Percentiles rank a stretch among this genome's conserved stretches.
These are phyloP conservation scores for Clanis bilineata DNA, from an alignment of 2,888 invertebrate genomes.

Conservation along the genomic window DNA sequence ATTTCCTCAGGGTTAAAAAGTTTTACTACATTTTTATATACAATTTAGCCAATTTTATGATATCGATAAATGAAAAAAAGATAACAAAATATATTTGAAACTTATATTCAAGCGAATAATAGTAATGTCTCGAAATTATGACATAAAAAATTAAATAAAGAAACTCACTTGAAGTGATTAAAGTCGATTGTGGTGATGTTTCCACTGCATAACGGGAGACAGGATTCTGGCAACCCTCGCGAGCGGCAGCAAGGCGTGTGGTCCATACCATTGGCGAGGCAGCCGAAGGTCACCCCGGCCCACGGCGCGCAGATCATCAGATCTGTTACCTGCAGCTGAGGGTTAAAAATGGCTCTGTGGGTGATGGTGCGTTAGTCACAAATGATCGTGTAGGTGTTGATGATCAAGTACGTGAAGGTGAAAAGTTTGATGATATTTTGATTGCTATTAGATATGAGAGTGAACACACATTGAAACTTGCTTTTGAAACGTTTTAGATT, in stretches of 20 bases:
- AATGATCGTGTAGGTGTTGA: constrained; percentile 34
- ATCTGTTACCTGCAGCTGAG: constrained; percentile 87
- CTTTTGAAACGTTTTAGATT: neutral
- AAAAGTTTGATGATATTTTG: neutral
- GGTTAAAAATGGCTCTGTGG: constrained; percentile 53
- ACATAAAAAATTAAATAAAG: neutral
- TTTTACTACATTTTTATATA: too few species aligned
- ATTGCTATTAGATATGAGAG: neutral
- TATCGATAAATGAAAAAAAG: too few species aligned
- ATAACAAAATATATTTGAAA: too few species aligned
- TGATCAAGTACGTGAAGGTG: constrained; percentile 18
- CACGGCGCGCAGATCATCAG: constrained; percentile 95
- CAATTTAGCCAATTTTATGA: too few species aligned
- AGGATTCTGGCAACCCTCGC: constrained; percentile 88
- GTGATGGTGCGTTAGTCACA: constrained; percentile 72
- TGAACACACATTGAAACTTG: too few species aligned
- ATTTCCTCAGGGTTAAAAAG: too few species aligned
- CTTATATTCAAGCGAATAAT: too few species aligned
- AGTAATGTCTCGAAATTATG: too few species aligned
- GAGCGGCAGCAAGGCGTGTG: constrained; percentile 91
- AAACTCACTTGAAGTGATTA: constrained; percentile 90
- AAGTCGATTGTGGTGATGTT: constrained; percentile 90
- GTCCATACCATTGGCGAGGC: constrained; percentile 90
- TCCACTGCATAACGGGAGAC: constrained; percentile 90
- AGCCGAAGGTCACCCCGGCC: constrained; percentile 90